Percentiles rank a stretch among this genome's conserved stretches.
Conservation (phyloP, 2,797 vertebrate species). For the Oreochromis mossambicus region DNA sequence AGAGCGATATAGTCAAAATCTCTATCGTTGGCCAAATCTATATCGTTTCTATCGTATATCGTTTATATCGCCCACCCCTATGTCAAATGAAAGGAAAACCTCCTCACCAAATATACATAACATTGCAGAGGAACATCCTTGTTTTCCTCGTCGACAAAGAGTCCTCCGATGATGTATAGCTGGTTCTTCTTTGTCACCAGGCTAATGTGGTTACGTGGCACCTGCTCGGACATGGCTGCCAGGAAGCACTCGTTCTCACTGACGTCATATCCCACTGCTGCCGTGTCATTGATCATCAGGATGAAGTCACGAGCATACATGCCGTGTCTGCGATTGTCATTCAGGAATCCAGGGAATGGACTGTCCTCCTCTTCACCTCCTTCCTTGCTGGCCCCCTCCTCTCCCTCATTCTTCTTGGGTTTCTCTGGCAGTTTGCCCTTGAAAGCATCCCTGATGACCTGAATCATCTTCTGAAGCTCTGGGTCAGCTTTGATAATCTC, state of each 20-base stretch:
- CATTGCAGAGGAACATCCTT: slow-evolving; percentile 93
- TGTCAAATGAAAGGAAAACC: background rate
- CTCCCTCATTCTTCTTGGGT: slow-evolving; percentile 74
- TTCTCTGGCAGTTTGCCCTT: slow-evolving; percentile 91
- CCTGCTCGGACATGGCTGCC: slow-evolving; percentile 89
- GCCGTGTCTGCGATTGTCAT: slow-evolving; percentile 88
- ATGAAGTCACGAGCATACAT: slow-evolving; percentile 93
- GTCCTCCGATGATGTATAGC: slow-evolving; percentile 88
- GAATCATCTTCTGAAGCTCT: slow-evolving; percentile 90
- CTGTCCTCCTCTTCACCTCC: slow-evolving; percentile 79
- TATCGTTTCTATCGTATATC: too few species aligned
- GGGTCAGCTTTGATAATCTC: slow-evolving; percentile 89
- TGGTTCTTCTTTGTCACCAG: slow-evolving; percentile 85
- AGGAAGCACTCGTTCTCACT: slow-evolving; percentile 94
- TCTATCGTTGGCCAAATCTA: too few species aligned
- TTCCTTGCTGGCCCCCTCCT: slow-evolving; percentile 62
- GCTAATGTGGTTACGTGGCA: slow-evolving; percentile 98
- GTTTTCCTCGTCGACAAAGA: slow-evolving; percentile 96
- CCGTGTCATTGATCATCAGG: slow-evolving; percentile 92
- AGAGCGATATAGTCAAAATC: too few species aligned
- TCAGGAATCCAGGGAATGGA: slow-evolving; percentile 89
- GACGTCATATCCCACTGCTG: slow-evolving; percentile 95
- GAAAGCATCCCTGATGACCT: slow-evolving; percentile 89
- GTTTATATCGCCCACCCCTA: too few species aligned
- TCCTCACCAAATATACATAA: slow-evolving; percentile 90